Evolutionary conservation across 2,888 invertebrate genomes (phyloP).

Genomic region (Lasioglossum morio): DNA sequence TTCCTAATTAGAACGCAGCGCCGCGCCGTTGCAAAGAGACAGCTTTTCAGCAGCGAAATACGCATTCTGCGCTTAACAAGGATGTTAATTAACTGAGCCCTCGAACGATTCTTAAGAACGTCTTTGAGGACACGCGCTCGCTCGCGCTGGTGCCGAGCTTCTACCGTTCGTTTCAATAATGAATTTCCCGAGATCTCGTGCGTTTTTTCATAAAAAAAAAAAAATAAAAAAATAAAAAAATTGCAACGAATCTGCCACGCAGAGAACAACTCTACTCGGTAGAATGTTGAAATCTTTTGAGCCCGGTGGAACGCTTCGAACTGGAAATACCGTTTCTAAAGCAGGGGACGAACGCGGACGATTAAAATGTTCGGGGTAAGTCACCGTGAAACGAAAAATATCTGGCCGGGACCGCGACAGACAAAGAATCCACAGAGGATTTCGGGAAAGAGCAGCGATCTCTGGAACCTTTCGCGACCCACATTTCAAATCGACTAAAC

Average conservation of each 20-base stretch:
- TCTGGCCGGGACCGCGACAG: slow-evolving; percentile 15
- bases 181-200: not conserved
- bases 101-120: not conserved
- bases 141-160: not conserved
- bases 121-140: not conserved
- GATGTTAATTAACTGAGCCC: slow-evolving; percentile 6
- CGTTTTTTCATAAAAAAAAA: too few relatives aligned
- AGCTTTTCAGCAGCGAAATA: slow-evolving; percentile 6
- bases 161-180: not conserved
- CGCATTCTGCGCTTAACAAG: slow-evolving; percentile 1
- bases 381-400: slow-evolving; percentile 35
- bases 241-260: not conserved
- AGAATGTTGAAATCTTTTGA: slow-evolving; percentile 9
- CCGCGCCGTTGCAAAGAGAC: not conserved
- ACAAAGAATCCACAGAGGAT: slow-evolving; percentile 21
- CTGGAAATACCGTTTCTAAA: slow-evolving; percentile 17
- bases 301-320: slow-evolving; percentile 8
- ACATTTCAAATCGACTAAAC: slow-evolving; percentile 66
- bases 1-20: not conserved
- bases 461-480: slow-evolving; percentile 53
- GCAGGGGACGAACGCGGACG: slow-evolving; percentile 3
- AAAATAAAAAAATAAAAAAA: too few relatives aligned
- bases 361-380: slow-evolving; percentile 43
- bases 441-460: slow-evolving; percentile 38
- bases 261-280: not conserved